These are phyloP conservation scores for Temnothorax unifasciatus DNA, from an alignment of 2,888 invertebrate species.

Conservation along the genomic window DNA sequence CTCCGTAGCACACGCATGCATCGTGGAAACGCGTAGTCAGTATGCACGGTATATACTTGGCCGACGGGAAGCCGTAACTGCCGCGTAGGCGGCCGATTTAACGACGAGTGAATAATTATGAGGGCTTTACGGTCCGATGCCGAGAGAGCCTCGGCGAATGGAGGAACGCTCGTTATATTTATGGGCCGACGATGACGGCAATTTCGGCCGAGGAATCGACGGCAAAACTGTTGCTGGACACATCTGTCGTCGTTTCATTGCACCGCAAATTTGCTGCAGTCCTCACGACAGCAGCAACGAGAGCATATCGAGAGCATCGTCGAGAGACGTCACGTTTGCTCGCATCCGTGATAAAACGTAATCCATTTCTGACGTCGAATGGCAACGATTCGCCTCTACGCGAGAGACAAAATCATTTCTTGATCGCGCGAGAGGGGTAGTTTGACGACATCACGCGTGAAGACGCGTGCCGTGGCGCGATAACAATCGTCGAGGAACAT, in stretches of 20 bases:
- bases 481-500: conserved; percentile 77
- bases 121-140: conserved; percentile 82
- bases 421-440: conserved; percentile 56
- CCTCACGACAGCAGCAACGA: not conserved
- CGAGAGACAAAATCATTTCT: conserved; percentile 69
- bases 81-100: conserved; percentile 82
- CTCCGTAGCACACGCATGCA: conserved; percentile 59
- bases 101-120: conserved; percentile 85
- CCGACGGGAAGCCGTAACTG: conserved; percentile 80
- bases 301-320: not conserved
- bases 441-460: conserved; percentile 73
- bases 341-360: not conserved
- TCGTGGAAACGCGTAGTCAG: conserved; percentile 65
- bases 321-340: not conserved
- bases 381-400: not conserved
- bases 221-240: conserved; percentile 71
- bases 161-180: conserved; percentile 79
- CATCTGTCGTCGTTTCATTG: conserved; percentile 21
- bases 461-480: conserved; percentile 77
- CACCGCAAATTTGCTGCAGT: conserved; percentile 1
- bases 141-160: conserved; percentile 74
- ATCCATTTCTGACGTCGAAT: not conserved
- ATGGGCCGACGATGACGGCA: conserved; percentile 79
- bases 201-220: conserved; percentile 70
- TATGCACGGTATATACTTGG: conserved; percentile 71